Percentiles rank a stretch among this genome's conserved stretches.
Conservation (phyloP, 2,113 vertebrate genomes). For the Pogona vitticeps region DNA sequence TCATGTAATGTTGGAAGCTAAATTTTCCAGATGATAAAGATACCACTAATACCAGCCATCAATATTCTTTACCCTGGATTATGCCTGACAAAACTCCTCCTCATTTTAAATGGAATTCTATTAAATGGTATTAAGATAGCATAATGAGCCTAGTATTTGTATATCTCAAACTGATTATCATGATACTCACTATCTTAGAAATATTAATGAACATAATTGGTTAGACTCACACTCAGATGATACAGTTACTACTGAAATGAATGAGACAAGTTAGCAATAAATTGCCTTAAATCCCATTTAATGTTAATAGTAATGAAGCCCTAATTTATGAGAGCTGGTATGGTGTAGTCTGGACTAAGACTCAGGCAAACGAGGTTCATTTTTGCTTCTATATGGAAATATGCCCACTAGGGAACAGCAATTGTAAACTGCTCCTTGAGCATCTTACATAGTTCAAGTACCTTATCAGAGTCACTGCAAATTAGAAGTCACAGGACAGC, state of each 20-base stretch:
- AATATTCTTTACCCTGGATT: background rate
- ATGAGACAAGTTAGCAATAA: background rate
- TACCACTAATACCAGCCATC: background rate
- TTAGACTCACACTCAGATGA: background rate
- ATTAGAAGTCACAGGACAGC: too few relatives aligned
- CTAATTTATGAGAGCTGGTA: too few relatives aligned
- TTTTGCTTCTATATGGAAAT: too few relatives aligned
- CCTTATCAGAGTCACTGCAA: too few relatives aligned
- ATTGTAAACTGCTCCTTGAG: too few relatives aligned
- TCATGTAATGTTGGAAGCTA: background rate
- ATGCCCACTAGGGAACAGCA: too few relatives aligned
- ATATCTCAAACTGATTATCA: background rate
- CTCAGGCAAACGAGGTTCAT: too few relatives aligned
- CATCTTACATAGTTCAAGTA: too few relatives aligned
- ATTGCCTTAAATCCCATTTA: background rate
- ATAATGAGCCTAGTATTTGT: background rate
- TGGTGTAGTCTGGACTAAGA: too few relatives aligned
- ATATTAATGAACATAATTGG: background rate
- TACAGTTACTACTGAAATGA: background rate
- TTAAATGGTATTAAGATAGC: background rate
- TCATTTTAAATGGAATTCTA: background rate
- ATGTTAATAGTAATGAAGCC: too few relatives aligned
- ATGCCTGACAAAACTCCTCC: too few relatives aligned
- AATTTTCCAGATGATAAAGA: background rate
- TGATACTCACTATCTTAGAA: background rate